Base-by-base conservation (phyloP, 2,888 invertebrate genomes). In the Spodoptera picta region DNA sequence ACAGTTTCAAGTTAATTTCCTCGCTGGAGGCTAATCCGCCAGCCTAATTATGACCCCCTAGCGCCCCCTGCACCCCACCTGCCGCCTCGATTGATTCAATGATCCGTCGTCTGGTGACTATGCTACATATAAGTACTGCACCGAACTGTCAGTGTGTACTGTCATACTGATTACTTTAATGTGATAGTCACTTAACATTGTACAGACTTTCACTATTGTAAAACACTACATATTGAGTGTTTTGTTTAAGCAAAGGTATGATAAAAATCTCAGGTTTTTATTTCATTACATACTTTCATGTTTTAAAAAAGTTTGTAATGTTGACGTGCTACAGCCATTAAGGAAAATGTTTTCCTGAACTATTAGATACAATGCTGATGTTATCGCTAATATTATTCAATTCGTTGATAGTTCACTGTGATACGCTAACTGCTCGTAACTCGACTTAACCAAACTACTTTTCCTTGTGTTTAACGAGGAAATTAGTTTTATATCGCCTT, bases 1-100 rank as follows among this genome's bases (percentile, higher is more conserved):
- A 83, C 77, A 85, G 87, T 87, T 89, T 90, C 88, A 87, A 91
- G 90, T 90, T 92, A 91, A 93, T 93, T 90, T 89, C 74, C 86
- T 84, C 86, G 86, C 80, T 80, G 81, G 86, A 84, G 84, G 86
- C 88, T 92, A 92, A 92, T 92, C 92, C 91, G 78, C 83, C 83
- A 60, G 86, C 84, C 91, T 92, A 91, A 92, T 92, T 92, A 92
- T 88, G 87, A 60, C 46, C 86, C 89, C 75, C 77, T 84, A 83
- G 77, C 60, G 69, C 74, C 81, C 82, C 80, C 31, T 19, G 11
- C 19, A 52, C 42, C 59, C 60, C 69, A 65, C 60, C 70, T 67
- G 42, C 62, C 67, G 49, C 68, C 64, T 57, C 44, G 66, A 75
- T 68, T 75, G 81, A 81, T 75, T 79, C 67, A 57, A 61, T 69